Evolutionary conservation across 2,888 invertebrate genomes (phyloP), one percentile per base, ranked within the genome.

Genomic region (Trichogramma dendrolimi): DNA sequence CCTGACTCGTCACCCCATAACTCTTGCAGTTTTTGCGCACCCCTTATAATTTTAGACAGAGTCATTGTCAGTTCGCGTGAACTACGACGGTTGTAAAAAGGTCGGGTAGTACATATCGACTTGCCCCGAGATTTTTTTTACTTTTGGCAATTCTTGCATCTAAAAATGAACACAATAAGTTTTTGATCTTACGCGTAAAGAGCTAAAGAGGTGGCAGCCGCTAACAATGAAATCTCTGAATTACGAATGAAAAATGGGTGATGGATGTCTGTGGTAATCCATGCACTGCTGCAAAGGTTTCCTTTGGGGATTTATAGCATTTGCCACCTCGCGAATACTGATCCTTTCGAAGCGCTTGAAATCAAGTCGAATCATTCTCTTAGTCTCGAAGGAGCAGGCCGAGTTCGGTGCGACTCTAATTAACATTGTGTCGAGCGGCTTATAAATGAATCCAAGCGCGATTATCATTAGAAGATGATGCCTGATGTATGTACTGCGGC

Each of bases 261-360:
- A 78, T 78, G 76, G 77, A 78, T 79, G 79, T 74, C 73, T 71
- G 71, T 66, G 72, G 75, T 79, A 77, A 78, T 78, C 78, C 75
- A 67, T 66, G 56, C 14, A 75, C 75, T 74, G 76, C 27, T 27
- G 27, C 27, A 27, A 27, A 27, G 27, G 77, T 77, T 79, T 79
- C 75, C 77, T 75, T 64, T 47, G 70, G 73, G 75, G 77, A 77
- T 78, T 79, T 75, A 71, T 50, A 69, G 65, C 67, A 69, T 58
- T 68, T 68, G 66, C 40, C 42, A 8, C 14, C 40, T 14, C 47
- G 11, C 41, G 39, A 39, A 6, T 67, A 64, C 68, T 67, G 65
- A 71, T 14, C 48, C 54, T 55, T 67, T 70, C 71, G 65, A 71
- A 70, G 66, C 67, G 69, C 75, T 75, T 72, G 74, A 75, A 77